Conservation (phyloP, 2,797 vertebrate genomes). For the Chaunax sp. region DNA sequence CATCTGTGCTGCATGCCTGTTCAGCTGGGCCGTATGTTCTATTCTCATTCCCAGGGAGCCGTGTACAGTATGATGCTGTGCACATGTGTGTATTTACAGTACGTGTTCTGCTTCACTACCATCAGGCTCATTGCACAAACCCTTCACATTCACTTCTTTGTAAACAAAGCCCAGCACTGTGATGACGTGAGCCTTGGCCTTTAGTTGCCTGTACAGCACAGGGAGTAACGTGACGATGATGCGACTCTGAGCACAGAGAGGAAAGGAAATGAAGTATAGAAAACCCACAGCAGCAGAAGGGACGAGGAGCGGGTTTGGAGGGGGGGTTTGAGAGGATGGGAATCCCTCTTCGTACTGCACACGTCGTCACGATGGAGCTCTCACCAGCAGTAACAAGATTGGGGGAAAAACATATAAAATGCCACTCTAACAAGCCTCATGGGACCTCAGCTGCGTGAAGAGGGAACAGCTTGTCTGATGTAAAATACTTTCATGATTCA, state of each 20-base stretch:
- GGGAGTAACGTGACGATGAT: constrained; percentile 23
- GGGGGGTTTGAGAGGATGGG: constrained; percentile 50
- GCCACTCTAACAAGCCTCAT: constrained; percentile 78
- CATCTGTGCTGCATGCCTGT: constrained; percentile 56
- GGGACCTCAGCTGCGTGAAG: constrained; percentile 62
- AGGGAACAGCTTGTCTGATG: constrained; percentile 72
- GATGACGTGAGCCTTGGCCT: constrained; percentile 53
- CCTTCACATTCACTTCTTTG: constrained; percentile 42
- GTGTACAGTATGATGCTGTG: constrained; percentile 26
- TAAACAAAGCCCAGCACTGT: constrained; percentile 54
- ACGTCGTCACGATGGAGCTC: constrained; percentile 52
- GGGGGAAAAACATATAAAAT: constrained; percentile 57
- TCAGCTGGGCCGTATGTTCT: constrained; percentile 49
- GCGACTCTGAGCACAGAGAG: constrained; percentile 8
- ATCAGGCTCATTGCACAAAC: constrained; percentile 60
- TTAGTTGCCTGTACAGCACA: constrained; percentile 22
- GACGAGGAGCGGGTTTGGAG: constrained; percentile 3
- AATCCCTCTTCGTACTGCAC: constrained; percentile 55
- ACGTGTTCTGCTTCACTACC: constrained; percentile 57
- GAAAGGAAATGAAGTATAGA: constrained; percentile 7
- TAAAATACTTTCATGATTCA: constrained; percentile 63
- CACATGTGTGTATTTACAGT: constrained; percentile 61
- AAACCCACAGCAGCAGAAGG: constrained; percentile 17
- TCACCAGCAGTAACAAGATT: constrained; percentile 50
- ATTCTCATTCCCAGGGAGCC: constrained; percentile 52